Percentiles rank a stretch among this genome's conserved stretches.
These are phyloP conservation scores for Pristiophorus japonicus DNA, from an alignment of 2,113 vertebrate species.

Conservation along the genomic window DNA sequence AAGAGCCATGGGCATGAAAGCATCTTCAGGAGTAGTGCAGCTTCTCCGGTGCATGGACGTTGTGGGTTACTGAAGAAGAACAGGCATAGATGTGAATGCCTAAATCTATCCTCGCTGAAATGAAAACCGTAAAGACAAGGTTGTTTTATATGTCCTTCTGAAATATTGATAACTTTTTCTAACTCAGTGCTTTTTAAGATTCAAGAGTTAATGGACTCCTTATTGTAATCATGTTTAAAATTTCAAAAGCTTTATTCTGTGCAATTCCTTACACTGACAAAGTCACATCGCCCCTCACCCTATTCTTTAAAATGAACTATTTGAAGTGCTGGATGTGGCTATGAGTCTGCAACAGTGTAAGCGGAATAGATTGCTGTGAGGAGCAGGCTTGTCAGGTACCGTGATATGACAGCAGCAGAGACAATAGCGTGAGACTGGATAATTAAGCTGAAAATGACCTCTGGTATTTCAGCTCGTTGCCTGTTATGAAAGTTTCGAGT, in stretches of 20 bases:
- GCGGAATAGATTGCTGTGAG: neutral
- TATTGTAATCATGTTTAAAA: constrained; percentile 6
- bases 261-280: neutral
- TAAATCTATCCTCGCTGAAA: neutral
- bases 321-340: neutral
- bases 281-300: neutral
- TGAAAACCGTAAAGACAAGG: neutral
- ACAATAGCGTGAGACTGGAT: neutral
- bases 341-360: neutral
- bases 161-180: constrained; percentile 14
- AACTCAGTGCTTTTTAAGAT: constrained; percentile 12
- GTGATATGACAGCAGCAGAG: neutral
- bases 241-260: neutral
- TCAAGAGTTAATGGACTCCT: neutral
- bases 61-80: no score
- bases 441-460: neutral
- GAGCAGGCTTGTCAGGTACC: neutral
- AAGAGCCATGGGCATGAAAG: neutral
- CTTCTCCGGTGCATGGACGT: neutral
- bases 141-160: neutral
- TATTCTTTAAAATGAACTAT: neutral
- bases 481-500: neutral
- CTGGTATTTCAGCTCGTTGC: neutral
- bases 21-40: neutral
- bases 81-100: no score